These are phyloP conservation scores for Neolamprologus caudopunctatus DNA, from an alignment of 2,113 vertebrate species.

Conservation along the genomic window DNA sequence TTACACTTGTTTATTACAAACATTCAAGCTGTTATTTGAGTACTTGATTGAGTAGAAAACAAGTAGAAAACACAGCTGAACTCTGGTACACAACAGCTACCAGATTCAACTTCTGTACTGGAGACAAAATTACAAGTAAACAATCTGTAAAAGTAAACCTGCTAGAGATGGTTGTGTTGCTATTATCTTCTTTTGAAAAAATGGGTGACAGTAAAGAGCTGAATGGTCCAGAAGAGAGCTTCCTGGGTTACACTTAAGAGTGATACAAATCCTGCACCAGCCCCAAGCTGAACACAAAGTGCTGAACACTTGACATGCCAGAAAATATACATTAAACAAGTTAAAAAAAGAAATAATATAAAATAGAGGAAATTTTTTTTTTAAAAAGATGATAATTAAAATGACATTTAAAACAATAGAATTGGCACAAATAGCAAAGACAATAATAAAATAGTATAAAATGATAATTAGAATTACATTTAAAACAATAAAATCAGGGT, in stretches of 20 bases:
- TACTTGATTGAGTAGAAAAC: neutral
- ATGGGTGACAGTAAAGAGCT: neutral
- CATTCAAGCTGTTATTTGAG: neutral
- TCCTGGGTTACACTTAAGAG: neutral
- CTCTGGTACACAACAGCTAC: neutral
- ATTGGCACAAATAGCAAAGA: too few relatives aligned
- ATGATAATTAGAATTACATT: too few relatives aligned
- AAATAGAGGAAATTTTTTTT: too few relatives aligned
- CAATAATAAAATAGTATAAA: too few relatives aligned
- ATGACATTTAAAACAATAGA: too few relatives aligned
- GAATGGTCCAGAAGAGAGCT: neutral
- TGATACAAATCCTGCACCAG: neutral
- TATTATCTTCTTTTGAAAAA: neutral
- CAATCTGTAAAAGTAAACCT: neutral
- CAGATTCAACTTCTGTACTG: neutral
- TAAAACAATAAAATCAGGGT: too few relatives aligned
- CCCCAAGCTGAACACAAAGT: neutral
- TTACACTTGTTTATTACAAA: neutral
- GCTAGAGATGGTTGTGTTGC: rapidly evolving
- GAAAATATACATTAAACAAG: neutral
- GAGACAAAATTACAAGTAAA: neutral
- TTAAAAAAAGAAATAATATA: too few relatives aligned
- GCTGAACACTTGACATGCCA: neutral
- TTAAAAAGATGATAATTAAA: too few relatives aligned
- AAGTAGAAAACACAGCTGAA: neutral